A percentile compares a stretch with the other conserved stretches of the same genome.
Conservation (phyloP, 2,797 vertebrate genomes). For the Diplodus puntazzo region DNA sequence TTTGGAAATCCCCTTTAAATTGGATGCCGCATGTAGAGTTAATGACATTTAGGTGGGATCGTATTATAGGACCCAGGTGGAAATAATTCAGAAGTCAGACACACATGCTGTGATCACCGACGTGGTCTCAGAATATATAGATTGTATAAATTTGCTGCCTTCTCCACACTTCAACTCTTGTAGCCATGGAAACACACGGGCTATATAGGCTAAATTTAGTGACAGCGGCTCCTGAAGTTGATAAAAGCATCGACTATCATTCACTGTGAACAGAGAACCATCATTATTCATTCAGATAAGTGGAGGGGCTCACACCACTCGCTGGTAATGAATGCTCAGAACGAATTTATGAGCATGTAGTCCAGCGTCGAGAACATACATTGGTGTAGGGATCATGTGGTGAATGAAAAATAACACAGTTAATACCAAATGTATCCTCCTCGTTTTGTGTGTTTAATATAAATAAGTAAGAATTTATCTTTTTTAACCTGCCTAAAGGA, state of each 20-base stretch:
- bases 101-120: constrained; percentile 31
- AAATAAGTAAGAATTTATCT: background rate
- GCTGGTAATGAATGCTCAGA: constrained; percentile 45
- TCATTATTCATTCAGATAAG: constrained; percentile 54
- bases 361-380: constrained; percentile 44
- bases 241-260: constrained; percentile 62
- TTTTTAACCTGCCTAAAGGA: background rate
- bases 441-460: background rate
- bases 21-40: constrained; percentile 12
- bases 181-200: constrained; percentile 81
- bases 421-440: constrained; percentile 1
- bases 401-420: constrained; percentile 11
- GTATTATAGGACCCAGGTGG: constrained; percentile 21
- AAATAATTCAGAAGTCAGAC: constrained; percentile 32
- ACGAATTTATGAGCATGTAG: constrained; percentile 44
- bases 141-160: constrained; percentile 65
- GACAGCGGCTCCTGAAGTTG: constrained; percentile 73
- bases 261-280: constrained; percentile 47
- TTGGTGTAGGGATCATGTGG: constrained; percentile 23
- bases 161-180: constrained; percentile 53
- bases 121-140: constrained; percentile 49
- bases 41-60: constrained; percentile 17
- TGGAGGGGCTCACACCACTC: constrained; percentile 19
- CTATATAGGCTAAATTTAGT: constrained; percentile 79
- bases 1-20: constrained; percentile 44